Evolutionary conservation across 2,113 vertebrate species (phyloP).

Genomic region (Sclerurus mexicanus): DNA sequence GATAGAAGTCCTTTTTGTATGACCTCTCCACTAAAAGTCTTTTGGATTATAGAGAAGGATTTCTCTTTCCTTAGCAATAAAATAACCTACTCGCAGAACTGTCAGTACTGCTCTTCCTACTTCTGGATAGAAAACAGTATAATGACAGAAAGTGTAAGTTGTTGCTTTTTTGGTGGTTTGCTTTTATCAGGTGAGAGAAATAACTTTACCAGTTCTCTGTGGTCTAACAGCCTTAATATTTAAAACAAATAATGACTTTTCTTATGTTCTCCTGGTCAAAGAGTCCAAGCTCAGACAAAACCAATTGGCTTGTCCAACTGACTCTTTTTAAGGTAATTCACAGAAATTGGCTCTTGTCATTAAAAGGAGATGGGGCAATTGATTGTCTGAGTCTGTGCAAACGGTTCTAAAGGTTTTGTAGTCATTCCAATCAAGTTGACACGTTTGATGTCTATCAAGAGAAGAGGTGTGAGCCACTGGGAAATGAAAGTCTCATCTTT

Average conservation of each 20-base stretch:
- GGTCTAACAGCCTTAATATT: not conserved
- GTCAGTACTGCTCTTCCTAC: not conserved
- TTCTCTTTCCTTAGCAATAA: not conserved
- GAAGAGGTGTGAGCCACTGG: constrained; percentile 41
- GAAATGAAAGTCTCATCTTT: not conserved
- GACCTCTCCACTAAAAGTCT: not conserved
- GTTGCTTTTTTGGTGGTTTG: not conserved
- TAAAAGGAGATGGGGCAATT: not conserved
- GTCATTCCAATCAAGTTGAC: not conserved
- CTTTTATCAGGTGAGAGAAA: not conserved
- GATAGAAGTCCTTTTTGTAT: not conserved
- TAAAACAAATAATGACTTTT: not conserved
- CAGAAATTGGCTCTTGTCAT: not conserved
- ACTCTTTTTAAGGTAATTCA: not conserved
- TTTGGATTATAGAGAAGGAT: not conserved
- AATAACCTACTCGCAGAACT: not conserved
- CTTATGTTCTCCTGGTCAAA: not conserved
- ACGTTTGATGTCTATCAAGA: not conserved
- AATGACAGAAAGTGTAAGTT: not conserved
- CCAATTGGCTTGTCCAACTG: not conserved
- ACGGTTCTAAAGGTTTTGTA: not conserved
- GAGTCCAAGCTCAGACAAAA: not conserved
- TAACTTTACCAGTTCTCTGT: not conserved
- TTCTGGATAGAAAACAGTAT: not conserved
- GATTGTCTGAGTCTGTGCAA: not conserved